A percentile compares a stretch with the other conserved stretches of the same genome.
Conservation (phyloP, 2,888 invertebrate species). For the Catocala nupta region DNA sequence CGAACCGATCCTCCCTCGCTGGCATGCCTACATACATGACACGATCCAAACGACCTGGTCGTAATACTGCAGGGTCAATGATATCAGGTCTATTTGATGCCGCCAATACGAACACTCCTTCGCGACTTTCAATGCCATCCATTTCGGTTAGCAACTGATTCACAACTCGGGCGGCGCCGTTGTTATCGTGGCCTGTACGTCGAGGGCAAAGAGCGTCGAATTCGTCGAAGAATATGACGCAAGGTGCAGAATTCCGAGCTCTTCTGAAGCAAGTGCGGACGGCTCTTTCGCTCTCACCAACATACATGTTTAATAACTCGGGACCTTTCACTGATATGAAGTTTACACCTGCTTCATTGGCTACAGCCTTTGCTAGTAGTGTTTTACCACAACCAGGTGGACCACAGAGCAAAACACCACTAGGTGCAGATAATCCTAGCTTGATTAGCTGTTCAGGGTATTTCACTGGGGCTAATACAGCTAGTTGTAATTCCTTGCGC, state of each 20-base stretch:
- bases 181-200: constrained; percentile 91
- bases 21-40: constrained; percentile 97
- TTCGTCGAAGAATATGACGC: constrained; percentile 99
- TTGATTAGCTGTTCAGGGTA: constrained; percentile 93
- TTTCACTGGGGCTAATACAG: constrained; percentile 97
- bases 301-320: constrained; percentile 99
- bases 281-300: constrained; percentile 99
- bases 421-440: constrained; percentile 93
- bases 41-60: constrained; percentile 96
- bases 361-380: constrained; percentile 98
- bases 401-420: constrained; percentile 97
- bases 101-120: constrained; percentile 97
- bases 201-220: constrained; percentile 98
- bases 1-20: constrained; percentile 91
- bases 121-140: constrained; percentile 97
- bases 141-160: constrained; percentile 99
- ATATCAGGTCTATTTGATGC: constrained; percentile 99
- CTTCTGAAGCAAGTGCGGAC: constrained; percentile 98
- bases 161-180: constrained; percentile 94
- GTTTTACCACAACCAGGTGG: constrained; percentile 99
- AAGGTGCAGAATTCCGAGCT: constrained; percentile 97
- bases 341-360: constrained; percentile 99
- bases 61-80: constrained; percentile 97
- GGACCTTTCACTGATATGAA: constrained; percentile 99
- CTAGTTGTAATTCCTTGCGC: constrained; percentile 95